Conservation (phyloP, 2,113 vertebrate species). For the Azemiops feae region DNA sequence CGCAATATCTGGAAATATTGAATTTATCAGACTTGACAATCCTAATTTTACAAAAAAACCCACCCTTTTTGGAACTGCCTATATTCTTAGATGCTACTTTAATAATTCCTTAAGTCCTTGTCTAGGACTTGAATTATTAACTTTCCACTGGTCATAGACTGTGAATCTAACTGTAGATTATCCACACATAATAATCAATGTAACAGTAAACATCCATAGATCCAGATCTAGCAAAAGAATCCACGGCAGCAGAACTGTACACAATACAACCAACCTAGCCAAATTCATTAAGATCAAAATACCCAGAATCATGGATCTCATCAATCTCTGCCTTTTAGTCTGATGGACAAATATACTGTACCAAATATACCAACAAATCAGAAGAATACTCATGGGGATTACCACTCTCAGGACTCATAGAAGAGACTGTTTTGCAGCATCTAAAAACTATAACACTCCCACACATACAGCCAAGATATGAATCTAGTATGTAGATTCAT, state of each 20-base stretch:
- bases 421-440: neutral
- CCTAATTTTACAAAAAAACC: neutral
- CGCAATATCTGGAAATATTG: neutral
- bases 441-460: neutral
- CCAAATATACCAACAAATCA: neutral
- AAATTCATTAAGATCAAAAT: neutral
- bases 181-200: neutral
- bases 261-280: neutral
- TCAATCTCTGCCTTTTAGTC: neutral
- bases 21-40: neutral
- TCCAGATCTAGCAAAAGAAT: neutral
- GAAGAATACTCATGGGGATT: neutral
- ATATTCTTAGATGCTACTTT: neutral
- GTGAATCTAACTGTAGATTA: neutral
- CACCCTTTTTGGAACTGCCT: neutral
- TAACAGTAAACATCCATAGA: neutral
- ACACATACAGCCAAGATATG: neutral
- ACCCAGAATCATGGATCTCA: neutral
- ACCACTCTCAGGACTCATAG: neutral
- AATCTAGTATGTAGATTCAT: neutral
- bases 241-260: neutral
- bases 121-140: neutral
- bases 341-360: neutral
- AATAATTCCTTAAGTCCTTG: neutral
- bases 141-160: neutral